Conservation (phyloP, 2,888 invertebrate species). For the Thymelicus acteon region DNA sequence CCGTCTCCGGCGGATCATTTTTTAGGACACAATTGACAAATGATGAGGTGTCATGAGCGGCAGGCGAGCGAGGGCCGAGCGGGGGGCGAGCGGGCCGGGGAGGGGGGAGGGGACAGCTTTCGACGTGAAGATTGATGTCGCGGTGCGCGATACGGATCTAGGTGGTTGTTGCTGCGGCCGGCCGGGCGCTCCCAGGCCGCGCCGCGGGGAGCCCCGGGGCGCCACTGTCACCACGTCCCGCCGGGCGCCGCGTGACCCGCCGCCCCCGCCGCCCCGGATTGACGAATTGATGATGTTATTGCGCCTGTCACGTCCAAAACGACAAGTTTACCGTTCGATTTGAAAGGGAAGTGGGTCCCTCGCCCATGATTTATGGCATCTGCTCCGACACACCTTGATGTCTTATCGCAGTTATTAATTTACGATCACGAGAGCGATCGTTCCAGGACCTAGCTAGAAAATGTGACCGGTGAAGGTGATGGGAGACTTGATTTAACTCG, state of each 20-base stretch:
- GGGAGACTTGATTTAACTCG: background rate
- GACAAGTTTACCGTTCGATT: conserved; percentile 21
- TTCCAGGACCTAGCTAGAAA: background rate
- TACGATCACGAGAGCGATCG: background rate
- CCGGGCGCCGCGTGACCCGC: too few relatives aligned
- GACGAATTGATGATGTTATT: conserved; percentile 33
- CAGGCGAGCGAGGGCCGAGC: conserved; percentile 35
- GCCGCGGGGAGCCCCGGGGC: conserved; percentile 49
- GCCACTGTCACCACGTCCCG: background rate
- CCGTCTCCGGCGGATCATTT: conserved; percentile 44
- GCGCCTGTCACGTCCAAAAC: conserved; percentile 18
- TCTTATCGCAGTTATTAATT: conserved; percentile 8
- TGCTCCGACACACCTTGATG: background rate
- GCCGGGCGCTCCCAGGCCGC: conserved; percentile 48
- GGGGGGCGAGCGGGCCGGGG: conserved; percentile 38
- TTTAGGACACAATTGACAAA: conserved; percentile 50
- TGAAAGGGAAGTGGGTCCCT: background rate
- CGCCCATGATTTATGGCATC: conserved; percentile 17
- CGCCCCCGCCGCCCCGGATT: conserved; percentile 13
- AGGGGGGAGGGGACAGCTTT: conserved; percentile 35
- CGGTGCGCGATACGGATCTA: conserved; percentile 64
- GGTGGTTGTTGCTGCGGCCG: conserved; percentile 49
- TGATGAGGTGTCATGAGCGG: conserved; percentile 46
- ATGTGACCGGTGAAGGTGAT: background rate
- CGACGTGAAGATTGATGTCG: conserved; percentile 67